Percentiles rank a stretch among this genome's conserved stretches.
Conservation (phyloP, 2,797 vertebrate genomes). For the Chrosomus eos region DNA sequence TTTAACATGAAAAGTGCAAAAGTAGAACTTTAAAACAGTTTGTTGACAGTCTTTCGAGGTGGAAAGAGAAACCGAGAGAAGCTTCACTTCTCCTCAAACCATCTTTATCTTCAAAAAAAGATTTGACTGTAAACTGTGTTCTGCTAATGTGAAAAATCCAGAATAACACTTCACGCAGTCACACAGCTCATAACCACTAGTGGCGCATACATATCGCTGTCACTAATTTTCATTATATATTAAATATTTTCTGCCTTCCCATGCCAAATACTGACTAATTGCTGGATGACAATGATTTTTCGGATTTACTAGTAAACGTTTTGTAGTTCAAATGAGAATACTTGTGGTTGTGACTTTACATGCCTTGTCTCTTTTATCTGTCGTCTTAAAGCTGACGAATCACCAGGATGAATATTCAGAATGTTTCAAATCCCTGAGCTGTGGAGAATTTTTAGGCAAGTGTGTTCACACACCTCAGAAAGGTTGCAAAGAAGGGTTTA, state of each 20-base stretch:
- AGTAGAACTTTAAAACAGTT: neutral
- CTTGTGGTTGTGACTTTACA: constrained; percentile 37
- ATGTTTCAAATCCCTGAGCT: constrained; percentile 32
- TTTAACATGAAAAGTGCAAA: neutral
- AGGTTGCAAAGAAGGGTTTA: constrained; percentile 46
- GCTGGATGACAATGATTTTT: constrained; percentile 4
- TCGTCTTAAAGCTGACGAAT: constrained; percentile 29
- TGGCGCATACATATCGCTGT: neutral
- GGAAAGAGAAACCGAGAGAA: constrained; percentile 2
- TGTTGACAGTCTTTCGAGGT: neutral
- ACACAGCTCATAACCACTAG: neutral
- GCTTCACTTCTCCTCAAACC: neutral
- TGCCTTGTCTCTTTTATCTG: constrained; percentile 12
- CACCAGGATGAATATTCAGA: constrained; percentile 44
- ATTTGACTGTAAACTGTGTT: neutral
- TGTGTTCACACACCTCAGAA: constrained; percentile 34
- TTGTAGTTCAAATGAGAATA: constrained; percentile 39
- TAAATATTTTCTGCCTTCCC: neutral
- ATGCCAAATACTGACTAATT: constrained; percentile 16
- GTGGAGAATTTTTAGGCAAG: constrained; percentile 25
- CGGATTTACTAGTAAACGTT: neutral
- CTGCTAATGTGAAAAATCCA: neutral
- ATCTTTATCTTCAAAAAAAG: neutral
- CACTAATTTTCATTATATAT: neutral
- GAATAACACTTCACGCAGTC: neutral